Conservation (phyloP, 2,888 invertebrate species). For the Nymphalis polychloros region DNA sequence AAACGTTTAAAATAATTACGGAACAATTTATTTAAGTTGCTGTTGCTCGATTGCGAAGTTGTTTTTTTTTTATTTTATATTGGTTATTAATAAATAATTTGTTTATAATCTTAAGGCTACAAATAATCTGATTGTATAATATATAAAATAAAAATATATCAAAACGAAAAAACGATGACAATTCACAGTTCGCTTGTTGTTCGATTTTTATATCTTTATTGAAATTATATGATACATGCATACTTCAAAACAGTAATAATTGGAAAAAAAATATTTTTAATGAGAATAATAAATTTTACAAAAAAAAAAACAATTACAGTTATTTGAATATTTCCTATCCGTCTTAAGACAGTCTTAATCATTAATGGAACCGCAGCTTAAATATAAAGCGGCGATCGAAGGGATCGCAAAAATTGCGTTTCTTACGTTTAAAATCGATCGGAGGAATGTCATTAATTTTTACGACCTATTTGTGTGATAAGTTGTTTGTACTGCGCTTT, state of each 20-base stretch:
- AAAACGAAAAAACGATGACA: no score
- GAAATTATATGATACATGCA: no score
- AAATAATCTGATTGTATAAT: no score
- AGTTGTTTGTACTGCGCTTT: slow-evolving; percentile 32
- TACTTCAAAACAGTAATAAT: no score
- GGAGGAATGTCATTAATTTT: slow-evolving; percentile 71
- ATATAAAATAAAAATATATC: no score
- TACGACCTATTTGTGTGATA: slow-evolving; percentile 64
- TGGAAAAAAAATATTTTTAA: background rate
- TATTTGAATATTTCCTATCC: background rate
- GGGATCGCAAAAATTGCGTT: slow-evolving; percentile 68
- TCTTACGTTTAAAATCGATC: slow-evolving; percentile 53
- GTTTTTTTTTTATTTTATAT: background rate
- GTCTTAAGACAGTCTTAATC: slow-evolving; percentile 26
- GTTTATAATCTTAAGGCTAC: no score
- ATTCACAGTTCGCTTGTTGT: no score
- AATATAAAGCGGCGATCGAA: slow-evolving; percentile 61
- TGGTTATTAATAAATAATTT: background rate
- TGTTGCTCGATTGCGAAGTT: slow-evolving; percentile 41
- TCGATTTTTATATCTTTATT: no score
- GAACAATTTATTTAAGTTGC: slow-evolving; percentile 65
- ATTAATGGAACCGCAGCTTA: slow-evolving; percentile 47
- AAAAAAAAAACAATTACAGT: background rate
- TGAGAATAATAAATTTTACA: background rate
- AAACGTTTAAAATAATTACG: slow-evolving; percentile 79